Evolutionary conservation across 2,113 vertebrate species (phyloP), one percentile per base, ranked within the genome.

Genomic region (Marmota monax): DNA sequence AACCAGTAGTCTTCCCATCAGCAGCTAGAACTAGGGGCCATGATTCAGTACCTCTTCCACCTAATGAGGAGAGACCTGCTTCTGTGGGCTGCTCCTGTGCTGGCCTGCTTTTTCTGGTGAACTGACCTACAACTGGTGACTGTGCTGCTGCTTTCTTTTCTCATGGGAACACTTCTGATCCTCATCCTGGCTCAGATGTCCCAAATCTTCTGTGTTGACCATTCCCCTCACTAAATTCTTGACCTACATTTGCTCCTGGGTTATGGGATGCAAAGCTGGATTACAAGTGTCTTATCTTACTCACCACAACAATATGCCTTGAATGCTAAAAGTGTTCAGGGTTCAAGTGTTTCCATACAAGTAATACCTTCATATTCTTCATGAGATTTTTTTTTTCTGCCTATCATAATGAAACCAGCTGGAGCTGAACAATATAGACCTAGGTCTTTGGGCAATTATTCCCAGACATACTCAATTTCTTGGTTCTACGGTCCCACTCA

Each of bases 71-170:
- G 14, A 11, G 20, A 34, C 13, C 4, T 17, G 2, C 53, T 29
- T 61, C 58, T 25, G 7, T 51, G 67, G 25, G 27, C 51, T 8
- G 1, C 5, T 53, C 65, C n/a, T 0, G 25, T 1, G 4, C 37
- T 42, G 37, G 16, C 29, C 4, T 10, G 16, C 8, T 25, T 73
- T 5, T 69, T 18, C 51, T 7, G 42, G 27, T 2, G 0, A 37
- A 3, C 1, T 0, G 20, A 2, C 14, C 70, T 29, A 14, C 1
- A 37, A 32, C 0, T 6, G 22, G 11, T 20, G 16, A 5, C 74
- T 69, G 12, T 20, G 39, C 48, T 84, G 48, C 23, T 69, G 11
- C 45, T 27, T 61, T 84, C 34, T 73, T 79, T 58, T 13, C 22
- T 58, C 34, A 39, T 53, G 10, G 10, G 39, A 32, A 18, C 22